A percentile compares a stretch with the other conserved stretches of the same genome.
These are phyloP conservation scores for Hymenochirus boettgeri DNA, from an alignment of 2,113 vertebrate species.

Conservation along the genomic window DNA sequence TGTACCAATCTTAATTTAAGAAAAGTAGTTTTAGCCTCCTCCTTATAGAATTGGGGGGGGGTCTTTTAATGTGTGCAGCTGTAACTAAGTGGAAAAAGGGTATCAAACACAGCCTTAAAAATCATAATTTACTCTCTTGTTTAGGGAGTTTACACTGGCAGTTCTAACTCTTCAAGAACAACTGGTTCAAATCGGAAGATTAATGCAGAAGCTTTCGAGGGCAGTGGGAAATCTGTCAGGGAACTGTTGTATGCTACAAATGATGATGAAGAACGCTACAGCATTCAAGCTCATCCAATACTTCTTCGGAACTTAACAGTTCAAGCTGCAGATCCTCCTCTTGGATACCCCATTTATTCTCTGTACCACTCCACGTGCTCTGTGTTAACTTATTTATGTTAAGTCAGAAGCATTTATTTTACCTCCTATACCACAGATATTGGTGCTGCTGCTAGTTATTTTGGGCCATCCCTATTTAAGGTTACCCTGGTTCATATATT, in stretches of 20 bases:
- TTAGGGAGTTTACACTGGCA: slow-evolving; percentile 91
- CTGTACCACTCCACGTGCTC: slow-evolving; percentile 76
- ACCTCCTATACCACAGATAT: rapidly evolving
- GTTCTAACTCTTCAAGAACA: slow-evolving; percentile 89
- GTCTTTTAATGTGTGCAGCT: no score
- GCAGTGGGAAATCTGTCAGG: slow-evolving; percentile 97
- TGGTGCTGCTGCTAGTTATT: slow-evolving; percentile 21
- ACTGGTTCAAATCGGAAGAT: slow-evolving; percentile 79
- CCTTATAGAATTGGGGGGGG: no score
- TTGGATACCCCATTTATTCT: slow-evolving; percentile 95
- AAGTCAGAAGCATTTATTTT: not conserved
- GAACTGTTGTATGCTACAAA: slow-evolving; percentile 95
- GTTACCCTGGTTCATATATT: no score
- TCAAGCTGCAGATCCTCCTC: slow-evolving; percentile 89
- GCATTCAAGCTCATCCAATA: slow-evolving; percentile 90
- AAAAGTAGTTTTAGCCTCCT: no score
- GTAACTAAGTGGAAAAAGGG: no score
- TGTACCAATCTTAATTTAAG: no score
- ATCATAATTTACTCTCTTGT: no score
- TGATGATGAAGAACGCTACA: slow-evolving; percentile 94
- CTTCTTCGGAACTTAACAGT: slow-evolving; percentile 90
- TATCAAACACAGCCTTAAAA: no score
- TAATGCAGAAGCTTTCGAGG: slow-evolving; percentile 88
- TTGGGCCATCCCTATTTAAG: no score
- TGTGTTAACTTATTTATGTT: slow-evolving; percentile 63